Evolutionary conservation across 2,113 vertebrate genomes (phyloP).

Genomic region (Fukomys damarensis): DNA sequence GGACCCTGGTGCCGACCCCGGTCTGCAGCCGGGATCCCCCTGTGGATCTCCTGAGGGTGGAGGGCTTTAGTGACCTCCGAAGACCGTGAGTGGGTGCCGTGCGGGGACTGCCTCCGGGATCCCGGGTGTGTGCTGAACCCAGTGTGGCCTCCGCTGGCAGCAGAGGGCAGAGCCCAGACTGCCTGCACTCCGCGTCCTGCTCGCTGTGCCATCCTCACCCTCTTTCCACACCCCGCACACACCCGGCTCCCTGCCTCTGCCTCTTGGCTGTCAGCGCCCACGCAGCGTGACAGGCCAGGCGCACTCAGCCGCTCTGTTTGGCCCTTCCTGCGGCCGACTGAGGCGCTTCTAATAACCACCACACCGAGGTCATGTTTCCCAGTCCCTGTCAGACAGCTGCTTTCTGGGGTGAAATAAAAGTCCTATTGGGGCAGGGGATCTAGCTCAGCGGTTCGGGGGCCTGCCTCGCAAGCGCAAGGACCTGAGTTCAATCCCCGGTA

Average conservation of each 20-base stretch:
- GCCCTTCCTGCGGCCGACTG: slow-evolving; percentile 90
- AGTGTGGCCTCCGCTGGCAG: not conserved
- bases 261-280: slow-evolving; percentile 52
- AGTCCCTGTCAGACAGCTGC: slow-evolving; percentile 89
- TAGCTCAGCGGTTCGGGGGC: too few relatives aligned
- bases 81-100: too few relatives aligned
- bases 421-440: too few relatives aligned
- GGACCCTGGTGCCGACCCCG: not conserved
- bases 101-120: not conserved
- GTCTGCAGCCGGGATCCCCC: not conserved
- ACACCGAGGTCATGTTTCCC: slow-evolving; percentile 88
- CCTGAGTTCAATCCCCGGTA: too few relatives aligned
- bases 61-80: not conserved
- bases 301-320: slow-evolving; percentile 92
- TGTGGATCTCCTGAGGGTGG: not conserved
- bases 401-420: slow-evolving; percentile 95
- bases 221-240: not conserved
- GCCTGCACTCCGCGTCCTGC: not conserved
- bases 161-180: not conserved
- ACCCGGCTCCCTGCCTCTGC: not conserved
- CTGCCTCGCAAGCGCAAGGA: too few relatives aligned
- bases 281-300: slow-evolving; percentile 85
- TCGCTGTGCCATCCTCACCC: not conserved
- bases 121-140: not conserved
- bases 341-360: slow-evolving; percentile 89